phyloP scores from a whole-genome alignment of 2,797 vertebrate genomes.

The Champsocephalus esox region DNA sequence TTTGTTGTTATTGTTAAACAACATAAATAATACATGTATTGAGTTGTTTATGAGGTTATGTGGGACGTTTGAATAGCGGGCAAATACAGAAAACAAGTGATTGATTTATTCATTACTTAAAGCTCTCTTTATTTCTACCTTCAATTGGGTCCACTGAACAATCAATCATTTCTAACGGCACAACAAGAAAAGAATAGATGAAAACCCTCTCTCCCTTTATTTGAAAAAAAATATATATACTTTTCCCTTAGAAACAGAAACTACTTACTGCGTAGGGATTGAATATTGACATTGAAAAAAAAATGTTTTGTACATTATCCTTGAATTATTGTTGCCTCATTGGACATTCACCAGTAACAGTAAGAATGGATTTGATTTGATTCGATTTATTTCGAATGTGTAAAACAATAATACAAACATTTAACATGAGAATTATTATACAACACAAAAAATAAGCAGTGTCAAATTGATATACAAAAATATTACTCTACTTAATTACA shows the following conservation, averaged over 20 bases:
- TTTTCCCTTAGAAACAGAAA: not conserved
- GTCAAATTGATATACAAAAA: too few relatives aligned
- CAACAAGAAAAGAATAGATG: too few relatives aligned
- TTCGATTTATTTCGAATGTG: too few relatives aligned
- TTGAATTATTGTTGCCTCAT: not conserved
- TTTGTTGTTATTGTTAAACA: not conserved
- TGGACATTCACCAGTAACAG: not conserved
- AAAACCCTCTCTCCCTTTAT: not conserved
- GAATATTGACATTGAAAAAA: not conserved
- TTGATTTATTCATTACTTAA: not conserved
- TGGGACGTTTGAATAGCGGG: not conserved
- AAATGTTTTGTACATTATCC: too few relatives aligned
- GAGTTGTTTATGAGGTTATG: not conserved
- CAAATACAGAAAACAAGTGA: not conserved
- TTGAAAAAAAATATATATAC: too few relatives aligned
- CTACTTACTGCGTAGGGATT: not conserved
- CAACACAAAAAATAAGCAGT: too few relatives aligned
- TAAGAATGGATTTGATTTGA: not conserved
- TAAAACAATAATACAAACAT: too few relatives aligned
- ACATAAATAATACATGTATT: not conserved
- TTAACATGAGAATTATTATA: too few relatives aligned
- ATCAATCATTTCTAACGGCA: not conserved
- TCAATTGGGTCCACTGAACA: not conserved
- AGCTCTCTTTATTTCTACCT: not conserved
- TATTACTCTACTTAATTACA: too few relatives aligned